Evolutionary conservation across 1,140 invertebrate genomes (phyloP), one percentile per base, ranked within the genome.

Genomic region (Aphidius gifuensis): DNA sequence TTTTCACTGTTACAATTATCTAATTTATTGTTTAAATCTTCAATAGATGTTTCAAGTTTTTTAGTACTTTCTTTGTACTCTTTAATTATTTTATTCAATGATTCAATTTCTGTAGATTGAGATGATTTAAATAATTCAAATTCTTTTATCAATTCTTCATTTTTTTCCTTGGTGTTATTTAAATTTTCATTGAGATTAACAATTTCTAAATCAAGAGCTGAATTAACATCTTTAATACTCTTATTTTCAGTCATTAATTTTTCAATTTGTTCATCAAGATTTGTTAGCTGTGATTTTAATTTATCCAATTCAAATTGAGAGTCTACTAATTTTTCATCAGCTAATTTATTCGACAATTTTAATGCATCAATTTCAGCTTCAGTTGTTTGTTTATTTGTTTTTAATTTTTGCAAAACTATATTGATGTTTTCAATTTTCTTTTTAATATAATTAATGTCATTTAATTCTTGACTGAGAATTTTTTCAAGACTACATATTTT

Each of bases 351-450:
- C 4, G 47, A 47, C 9, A 21, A 39, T 9, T 50, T 61, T 45
- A 66, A 55, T 9, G n/a, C 21, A 5, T 64, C 60, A 3, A 66
- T 51, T 42, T 64, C 61, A 9, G 9, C 68, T 7, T 65, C 68
- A 61, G 71, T 60, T 47, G 7, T 57, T 16, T 44, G 9, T 39
- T 71, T 54, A 32, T 73, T 66, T 42, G 62, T 68, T 46, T 71
- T 67, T 5, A 77, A 39, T 71, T 69, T 51, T 63, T 65, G 5
- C 44, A 61, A 50, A 63, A 68, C 9, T 64, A 64, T 21, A 53
- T 53, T 21, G 38, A 67, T 23, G 23, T 32, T 43, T 47, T 44
- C 32, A 32, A 64, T 23, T 7, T 44, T 60, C 38, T 58, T 61
- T 50, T 58, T 43, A 9, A 59, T 60, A 0, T 49, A 39, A 48